Evolutionary conservation across 2,797 vertebrate genomes (phyloP), one percentile per base, ranked within the genome.

Genomic region (Vultur gryphus): DNA sequence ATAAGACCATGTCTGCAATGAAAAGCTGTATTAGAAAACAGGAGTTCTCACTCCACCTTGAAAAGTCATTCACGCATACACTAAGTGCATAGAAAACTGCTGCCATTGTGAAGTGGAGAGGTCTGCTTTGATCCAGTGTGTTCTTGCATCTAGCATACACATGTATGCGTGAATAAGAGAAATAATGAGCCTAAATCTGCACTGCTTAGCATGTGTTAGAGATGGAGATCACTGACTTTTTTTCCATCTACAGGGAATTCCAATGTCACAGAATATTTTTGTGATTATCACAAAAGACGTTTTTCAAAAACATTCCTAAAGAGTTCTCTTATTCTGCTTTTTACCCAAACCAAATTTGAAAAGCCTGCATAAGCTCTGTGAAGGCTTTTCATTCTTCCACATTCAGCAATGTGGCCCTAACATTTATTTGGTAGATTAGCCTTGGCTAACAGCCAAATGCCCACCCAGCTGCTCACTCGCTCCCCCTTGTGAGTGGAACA

Each of bases 381-480:
- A 61, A 67, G 18, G 13, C 6, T 71, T 75, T 39, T 44, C 16
- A 18, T 28, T 41, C 16, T 69, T 28, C 49, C 43, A 41, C 37
- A 37, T 37, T 37, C 37, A 65, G 37, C 33, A 39, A 44, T 0
- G 2, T 33, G 49, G 7, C 41, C 8, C 0, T 46, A 46, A n/a
- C 5, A 3, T 33, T 49, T 59, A n/a, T 23, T 11, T 37, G 33
- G 23, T 0, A 43, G 37, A 18, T 41, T n/a, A 54, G 24, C 48
- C 49, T 35, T 49, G 41, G 28, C 28, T 17, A 21, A 43, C n/a
- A 67, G 41, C 20, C 43, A 31, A 28, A 13, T 29, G 26, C 51
- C 16, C 58, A 52, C 26, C 13, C 33, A 70, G 33, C 25, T 9
- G 6, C 54, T 43, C 25, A 5, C 17, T 66, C 1, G 1, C 13